Conservation (phyloP, 2,797 vertebrate genomes). For the Takifugu rubripes region DNA sequence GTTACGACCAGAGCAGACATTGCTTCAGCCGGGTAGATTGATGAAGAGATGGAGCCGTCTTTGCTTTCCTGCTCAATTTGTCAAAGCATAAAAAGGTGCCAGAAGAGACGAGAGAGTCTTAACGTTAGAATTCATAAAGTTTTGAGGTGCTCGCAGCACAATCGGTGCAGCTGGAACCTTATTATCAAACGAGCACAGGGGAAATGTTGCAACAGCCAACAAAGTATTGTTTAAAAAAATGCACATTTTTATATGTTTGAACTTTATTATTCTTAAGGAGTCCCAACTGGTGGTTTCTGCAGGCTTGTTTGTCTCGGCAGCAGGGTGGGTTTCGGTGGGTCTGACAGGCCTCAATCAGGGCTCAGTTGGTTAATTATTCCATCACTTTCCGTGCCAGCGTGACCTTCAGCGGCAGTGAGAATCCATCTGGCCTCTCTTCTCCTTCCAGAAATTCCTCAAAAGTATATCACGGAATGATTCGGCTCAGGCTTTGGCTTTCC, state of each 20-base stretch:
- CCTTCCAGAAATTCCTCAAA: conserved; percentile 12
- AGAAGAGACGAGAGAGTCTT: too few species aligned
- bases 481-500: conserved; percentile 1
- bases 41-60: too few species aligned
- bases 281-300: conserved; percentile 42
- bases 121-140: too few species aligned
- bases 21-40: conserved; percentile 12
- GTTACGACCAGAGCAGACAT: conserved; percentile 42
- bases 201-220: too few species aligned
- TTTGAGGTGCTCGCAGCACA: too few species aligned
- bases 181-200: too few species aligned
- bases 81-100: too few species aligned
- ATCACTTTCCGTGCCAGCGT: conserved; percentile 31
- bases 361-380: conserved; percentile 17
- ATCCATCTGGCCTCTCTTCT: conserved; percentile 15
- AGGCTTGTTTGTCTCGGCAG: background rate
- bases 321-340: conserved; percentile 15
- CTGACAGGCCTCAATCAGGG: conserved; percentile 38
- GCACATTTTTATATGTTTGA: too few species aligned
- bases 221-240: too few species aligned
- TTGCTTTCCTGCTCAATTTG: too few species aligned
- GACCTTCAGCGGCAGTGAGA: conserved; percentile 18
- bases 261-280: conserved; percentile 10
- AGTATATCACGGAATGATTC: background rate
- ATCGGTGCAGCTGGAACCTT: too few species aligned